Percentiles rank a stretch among this genome's conserved stretches.
phyloP scores from a whole-genome alignment of 2,113 vertebrate species.

The Prunella fulvescens region DNA sequence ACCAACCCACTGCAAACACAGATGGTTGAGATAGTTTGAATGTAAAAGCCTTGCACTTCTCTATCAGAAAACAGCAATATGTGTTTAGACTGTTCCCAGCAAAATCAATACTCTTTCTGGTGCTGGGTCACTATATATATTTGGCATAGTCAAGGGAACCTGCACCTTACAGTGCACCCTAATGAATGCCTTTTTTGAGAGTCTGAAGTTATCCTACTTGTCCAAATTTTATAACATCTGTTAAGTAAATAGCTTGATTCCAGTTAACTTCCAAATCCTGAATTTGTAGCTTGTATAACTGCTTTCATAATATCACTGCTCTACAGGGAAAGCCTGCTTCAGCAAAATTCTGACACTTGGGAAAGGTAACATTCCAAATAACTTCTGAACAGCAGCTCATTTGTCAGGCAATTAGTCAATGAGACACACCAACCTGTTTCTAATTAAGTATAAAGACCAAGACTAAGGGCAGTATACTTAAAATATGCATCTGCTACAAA shows the following conservation, averaged over 20 bases:
- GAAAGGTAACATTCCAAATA: background rate
- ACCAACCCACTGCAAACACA: conserved; percentile 90
- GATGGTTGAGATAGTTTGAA: background rate
- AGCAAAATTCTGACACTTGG: background rate
- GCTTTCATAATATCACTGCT: background rate
- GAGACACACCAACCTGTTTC: background rate
- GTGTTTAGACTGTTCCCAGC: background rate
- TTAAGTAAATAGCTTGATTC: background rate
- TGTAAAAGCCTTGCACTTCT: too few species aligned
- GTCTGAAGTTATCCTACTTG: background rate
- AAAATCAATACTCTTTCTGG: background rate
- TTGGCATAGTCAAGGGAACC: background rate
- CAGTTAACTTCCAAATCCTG: background rate
- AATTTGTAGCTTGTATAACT: background rate
- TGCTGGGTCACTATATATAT: background rate
- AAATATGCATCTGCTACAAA: background rate
- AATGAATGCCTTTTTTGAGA: background rate
- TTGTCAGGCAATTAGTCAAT: background rate
- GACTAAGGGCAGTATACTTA: background rate
- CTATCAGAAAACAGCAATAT: background rate
- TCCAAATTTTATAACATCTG: background rate
- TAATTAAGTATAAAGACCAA: background rate
- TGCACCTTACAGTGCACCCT: background rate
- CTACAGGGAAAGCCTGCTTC: background rate
- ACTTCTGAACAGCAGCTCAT: background rate